Conservation (phyloP, 2,113 vertebrate genomes). For the Tragelaphus strepsiceros region DNA sequence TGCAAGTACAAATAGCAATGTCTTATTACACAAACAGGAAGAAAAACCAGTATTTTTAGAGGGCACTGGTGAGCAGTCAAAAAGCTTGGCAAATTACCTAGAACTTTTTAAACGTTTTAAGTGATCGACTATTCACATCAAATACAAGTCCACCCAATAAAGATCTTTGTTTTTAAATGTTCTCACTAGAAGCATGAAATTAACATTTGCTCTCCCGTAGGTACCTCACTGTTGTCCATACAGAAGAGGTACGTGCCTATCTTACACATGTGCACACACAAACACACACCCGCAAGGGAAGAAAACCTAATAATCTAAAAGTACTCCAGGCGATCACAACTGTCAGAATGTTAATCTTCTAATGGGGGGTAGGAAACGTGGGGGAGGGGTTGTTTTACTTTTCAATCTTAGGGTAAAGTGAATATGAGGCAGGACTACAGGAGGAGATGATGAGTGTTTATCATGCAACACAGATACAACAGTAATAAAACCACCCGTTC, state of each 20-base stretch:
- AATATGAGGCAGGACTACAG: conserved; percentile 58
- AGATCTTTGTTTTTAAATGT: conserved; percentile 52
- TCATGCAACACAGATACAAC: conserved; percentile 73
- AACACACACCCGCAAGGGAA: conserved; percentile 75
- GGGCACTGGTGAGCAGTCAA: conserved; percentile 57
- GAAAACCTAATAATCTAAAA: conserved; percentile 77
- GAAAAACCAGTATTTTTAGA: conserved; percentile 33
- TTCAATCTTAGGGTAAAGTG: conserved; percentile 36
- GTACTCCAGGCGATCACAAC: conserved; percentile 71
- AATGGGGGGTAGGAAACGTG: conserved; percentile 25
- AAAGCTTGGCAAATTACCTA: conserved; percentile 52
- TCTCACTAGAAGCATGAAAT: conserved; percentile 69
- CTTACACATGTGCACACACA: conserved; percentile 71
- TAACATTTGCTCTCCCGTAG: conserved; percentile 66
- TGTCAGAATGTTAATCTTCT: conserved; percentile 66
- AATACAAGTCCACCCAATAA: conserved; percentile 53
- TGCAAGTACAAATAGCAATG: conserved; percentile 47
- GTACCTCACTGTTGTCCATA: conserved; percentile 60
- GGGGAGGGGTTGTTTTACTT: not conserved
- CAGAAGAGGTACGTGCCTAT: conserved; percentile 68
- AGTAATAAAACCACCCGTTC: conserved; percentile 22
- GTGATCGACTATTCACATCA: conserved; percentile 45
- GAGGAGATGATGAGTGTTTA: conserved; percentile 55
- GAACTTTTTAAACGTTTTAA: conserved; percentile 55
- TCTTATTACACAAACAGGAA: conserved; percentile 66